Base-by-base conservation (phyloP, 1,140 invertebrate genomes). In the Atopsyche davidsoni region DNA sequence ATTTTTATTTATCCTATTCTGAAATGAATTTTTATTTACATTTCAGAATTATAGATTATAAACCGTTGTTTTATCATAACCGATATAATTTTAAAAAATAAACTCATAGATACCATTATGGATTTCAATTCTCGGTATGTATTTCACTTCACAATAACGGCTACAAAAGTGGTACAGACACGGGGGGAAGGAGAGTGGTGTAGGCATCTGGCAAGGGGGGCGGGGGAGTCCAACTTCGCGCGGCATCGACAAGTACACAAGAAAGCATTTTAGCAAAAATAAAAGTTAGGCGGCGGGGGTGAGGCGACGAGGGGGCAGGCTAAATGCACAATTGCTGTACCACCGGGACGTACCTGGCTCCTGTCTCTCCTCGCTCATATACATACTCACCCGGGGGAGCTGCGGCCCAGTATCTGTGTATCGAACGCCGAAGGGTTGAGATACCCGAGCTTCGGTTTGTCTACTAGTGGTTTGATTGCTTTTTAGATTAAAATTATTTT, bases 181-280 rank as follows among this genome's bases (percentile, higher is more conserved):
- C 9, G 10, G n/a, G 11, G 4, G 9, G 16, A 11, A 17, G 28
- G 28, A 3, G 11, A 14, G 19, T 28, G 3, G 3, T 28, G 24
- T 2, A 13, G 7, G 25, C 2, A 18, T 18, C 2, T 18, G 41
- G 18, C 11, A 22, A 35, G 7, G 23, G 32, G 36, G 42, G 35
- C 48, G 17, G 14, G 38, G 22, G 28, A 43, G 19, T 14, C 46
- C 49, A 56, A 50, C 45, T 46, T 49, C 34, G 18, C 47, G 28
- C 49, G 41, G 35, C 48, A 39, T 47, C 52, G 57, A 47, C 51
- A 25, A 42, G 41, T 51, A 58, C 57, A 58, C 57, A 58, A 58
- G 57, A 58, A 58, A 58, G 53, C 57, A 44, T 58, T 58, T 58
- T 58, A 58, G 50, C 53, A 55, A 58, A 58, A 58, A 58, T 58